These are phyloP conservation scores for Cydia fagiglandana DNA, from an alignment of 1,140 invertebrate genomes.

Conservation along the genomic window DNA sequence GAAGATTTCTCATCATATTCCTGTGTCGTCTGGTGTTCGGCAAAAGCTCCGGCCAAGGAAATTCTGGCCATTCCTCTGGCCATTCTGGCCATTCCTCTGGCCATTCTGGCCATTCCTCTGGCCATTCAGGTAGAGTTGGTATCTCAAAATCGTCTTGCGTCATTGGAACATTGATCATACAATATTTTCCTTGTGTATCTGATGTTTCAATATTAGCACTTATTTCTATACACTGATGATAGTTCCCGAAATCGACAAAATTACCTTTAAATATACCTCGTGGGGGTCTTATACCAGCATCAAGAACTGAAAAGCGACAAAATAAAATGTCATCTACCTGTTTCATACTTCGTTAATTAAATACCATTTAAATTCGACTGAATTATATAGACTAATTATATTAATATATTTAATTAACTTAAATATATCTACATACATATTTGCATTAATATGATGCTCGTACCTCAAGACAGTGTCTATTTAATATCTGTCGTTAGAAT, in stretches of 20 bases:
- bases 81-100: conserved; percentile 4
- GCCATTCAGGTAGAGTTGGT: conserved; percentile 14
- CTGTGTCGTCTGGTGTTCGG: conserved; percentile 6
- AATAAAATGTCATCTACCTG: too few relatives aligned
- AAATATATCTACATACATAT: too few relatives aligned
- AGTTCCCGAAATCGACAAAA: conserved; percentile 47
- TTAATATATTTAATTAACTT: too few relatives aligned
- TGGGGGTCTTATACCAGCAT: conserved; percentile 52
- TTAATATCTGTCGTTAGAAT: too few relatives aligned
- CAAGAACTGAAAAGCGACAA: conserved; percentile 43
- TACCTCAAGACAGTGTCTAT: too few relatives aligned
- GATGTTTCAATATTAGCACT: conserved; percentile 7
- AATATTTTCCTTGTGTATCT: conserved; percentile 50
- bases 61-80: conserved; percentile 11
- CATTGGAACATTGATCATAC: conserved; percentile 45
- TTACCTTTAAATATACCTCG: conserved; percentile 50
- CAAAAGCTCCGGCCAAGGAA: conserved; percentile 32
- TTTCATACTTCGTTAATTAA: too few relatives aligned
- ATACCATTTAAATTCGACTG: too few relatives aligned
- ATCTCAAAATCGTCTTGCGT: conserved; percentile 35
- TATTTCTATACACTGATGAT: conserved; percentile 39
- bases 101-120: conserved; percentile 10
- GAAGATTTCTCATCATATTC: background rate
- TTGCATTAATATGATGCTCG: too few relatives aligned
- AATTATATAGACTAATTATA: too few relatives aligned